Evolutionary conservation across 2,888 invertebrate genomes (phyloP), one percentile per base, ranked within the genome.

Genomic region (Pristionchus maxplancki): DNA sequence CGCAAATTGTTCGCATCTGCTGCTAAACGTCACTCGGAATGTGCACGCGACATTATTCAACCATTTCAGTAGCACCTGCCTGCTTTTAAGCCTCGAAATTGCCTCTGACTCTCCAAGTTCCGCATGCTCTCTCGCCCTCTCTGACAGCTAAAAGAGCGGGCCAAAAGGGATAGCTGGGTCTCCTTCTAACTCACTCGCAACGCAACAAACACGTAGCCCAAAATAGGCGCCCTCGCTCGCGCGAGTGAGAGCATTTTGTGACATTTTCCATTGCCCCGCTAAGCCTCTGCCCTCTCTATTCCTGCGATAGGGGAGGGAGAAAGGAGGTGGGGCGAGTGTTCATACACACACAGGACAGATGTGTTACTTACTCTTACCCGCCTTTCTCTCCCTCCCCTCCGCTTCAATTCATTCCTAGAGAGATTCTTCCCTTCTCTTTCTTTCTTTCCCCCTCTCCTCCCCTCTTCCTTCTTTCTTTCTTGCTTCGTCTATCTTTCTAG

Each of bases 391-490:
- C n/a, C n/a, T n/a, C 48, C 37, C 48, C 81, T n/a, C 78, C 78
- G 40, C 78, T 78, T 71, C 37, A 71, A 71, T 48, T 78, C 78
- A 78, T 78, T 78, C 78, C 78, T 28, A 78, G 78, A 78, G 78
- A 78, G 78, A 78, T 44, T 48, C 78, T 15, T 31, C 31, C n/a
- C n/a, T n/a, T n/a, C n/a, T n/a, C n/a, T n/a, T n/a, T n/a, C 82
- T 53, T 31, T 53, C 82, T 48, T 13, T 31, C 28, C 28, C 81
- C 53, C 34, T 78, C 78, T 44, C 28, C 53, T 37, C 82, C 6
- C 82, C 53, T 20, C 53, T n/a, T 78, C 78, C n/a, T 83, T 2
- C 82, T 31, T 53, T n/a, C n/a, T n/a, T 81, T 48, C 44, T 48
- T n/a, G 8, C 37, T 34, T n/a, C 78, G 40, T 78, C 48, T 48